phyloP scores from a whole-genome alignment of 2,797 vertebrate genomes.

The Clarias platycephalus region DNA sequence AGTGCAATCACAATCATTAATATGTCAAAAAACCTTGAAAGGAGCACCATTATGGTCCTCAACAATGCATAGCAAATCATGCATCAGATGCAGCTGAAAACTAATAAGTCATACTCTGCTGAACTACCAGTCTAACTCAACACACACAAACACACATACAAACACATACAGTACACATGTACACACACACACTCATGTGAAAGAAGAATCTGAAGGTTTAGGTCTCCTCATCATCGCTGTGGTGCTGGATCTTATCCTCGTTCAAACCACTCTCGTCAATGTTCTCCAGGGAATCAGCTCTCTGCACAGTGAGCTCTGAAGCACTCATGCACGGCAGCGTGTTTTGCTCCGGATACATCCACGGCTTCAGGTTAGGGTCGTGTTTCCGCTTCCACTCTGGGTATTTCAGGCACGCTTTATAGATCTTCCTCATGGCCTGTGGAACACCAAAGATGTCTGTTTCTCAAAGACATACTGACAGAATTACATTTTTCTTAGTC shows the following conservation, averaged over 20 bases:
- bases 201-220: conserved; percentile 41
- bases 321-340: conserved; percentile 72
- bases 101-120: conserved; percentile 23
- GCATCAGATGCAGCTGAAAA: conserved; percentile 33
- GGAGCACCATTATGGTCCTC: conserved; percentile 23
- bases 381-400: conserved; percentile 84
- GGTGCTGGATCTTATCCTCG: conserved; percentile 72
- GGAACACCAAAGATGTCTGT: conserved; percentile 10
- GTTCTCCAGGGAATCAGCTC: conserved; percentile 80
- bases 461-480: background rate
- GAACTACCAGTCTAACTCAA: conserved; percentile 40
- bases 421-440: conserved; percentile 85
- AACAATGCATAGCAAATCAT: conserved; percentile 30
- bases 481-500: background rate
- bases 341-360: conserved; percentile 84
- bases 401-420: conserved; percentile 86
- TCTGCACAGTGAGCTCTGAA: conserved; percentile 74
- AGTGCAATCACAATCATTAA: conserved; percentile 22
- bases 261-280: conserved; percentile 79
- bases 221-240: conserved; percentile 79
- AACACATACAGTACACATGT: conserved; percentile 12
- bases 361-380: conserved; percentile 77
- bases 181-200: conserved; percentile 32
- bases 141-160: conserved; percentile 44
- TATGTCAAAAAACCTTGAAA: conserved; percentile 19